Conservation (phyloP, 2,113 vertebrate species). For the Sminthopsis crassicaudata region DNA sequence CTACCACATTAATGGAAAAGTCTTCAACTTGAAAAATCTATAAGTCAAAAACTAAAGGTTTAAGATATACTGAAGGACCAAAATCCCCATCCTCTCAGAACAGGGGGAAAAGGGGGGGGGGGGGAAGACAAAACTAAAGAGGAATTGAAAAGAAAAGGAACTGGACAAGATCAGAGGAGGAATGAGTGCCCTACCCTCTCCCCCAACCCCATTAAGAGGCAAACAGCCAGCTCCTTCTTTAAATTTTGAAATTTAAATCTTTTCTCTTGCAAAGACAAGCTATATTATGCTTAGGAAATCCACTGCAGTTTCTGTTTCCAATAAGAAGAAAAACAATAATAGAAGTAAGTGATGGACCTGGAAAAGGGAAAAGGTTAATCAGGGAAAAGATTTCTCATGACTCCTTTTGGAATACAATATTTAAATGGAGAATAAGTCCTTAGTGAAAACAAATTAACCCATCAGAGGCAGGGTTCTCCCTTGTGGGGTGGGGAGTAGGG, state of each 20-base stretch:
- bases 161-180: neutral
- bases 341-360: neutral
- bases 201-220: neutral
- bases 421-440: constrained; percentile 63
- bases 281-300: neutral
- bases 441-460: constrained; percentile 62
- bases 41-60: too few species aligned
- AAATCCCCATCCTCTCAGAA: neutral
- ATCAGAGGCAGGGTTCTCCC: constrained; percentile 24
- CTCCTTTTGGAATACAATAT: constrained; percentile 60
- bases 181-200: neutral
- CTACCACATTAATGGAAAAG: too few species aligned
- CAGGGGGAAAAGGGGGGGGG: neutral
- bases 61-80: neutral
- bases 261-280: constrained; percentile 15
- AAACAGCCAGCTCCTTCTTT: neutral
- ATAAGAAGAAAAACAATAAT: neutral
- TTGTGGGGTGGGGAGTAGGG: neutral
- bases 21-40: too few species aligned
- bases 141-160: neutral
- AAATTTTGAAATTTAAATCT: neutral
- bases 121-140: neutral
- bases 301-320: constrained; percentile 10
- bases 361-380: neutral
- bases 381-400: neutral